Evolutionary conservation across 2,888 invertebrate genomes (phyloP).

Genomic region (Drosophila barbarae): DNA sequence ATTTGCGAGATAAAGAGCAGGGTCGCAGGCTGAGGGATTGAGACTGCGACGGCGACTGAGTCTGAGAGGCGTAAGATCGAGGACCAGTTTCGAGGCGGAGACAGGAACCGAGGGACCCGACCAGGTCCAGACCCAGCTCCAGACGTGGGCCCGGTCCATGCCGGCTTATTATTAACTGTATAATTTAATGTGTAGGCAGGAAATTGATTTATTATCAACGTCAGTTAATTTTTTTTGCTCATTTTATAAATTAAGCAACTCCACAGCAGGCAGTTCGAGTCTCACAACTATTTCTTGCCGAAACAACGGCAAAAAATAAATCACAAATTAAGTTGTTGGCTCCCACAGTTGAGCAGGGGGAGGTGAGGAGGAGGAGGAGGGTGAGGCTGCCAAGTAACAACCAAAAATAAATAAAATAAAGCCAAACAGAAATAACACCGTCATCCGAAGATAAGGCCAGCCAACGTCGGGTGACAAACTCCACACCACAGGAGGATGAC

Average conservation of each 20-base stretch:
- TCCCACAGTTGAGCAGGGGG: conserved; percentile 68
- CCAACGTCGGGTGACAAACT: conserved; percentile 45
- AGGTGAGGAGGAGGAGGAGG: conserved; percentile 41
- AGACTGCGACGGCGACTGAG: conserved; percentile 4
- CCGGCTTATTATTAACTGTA: conserved; percentile 72
- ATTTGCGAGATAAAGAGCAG: conserved; percentile 64
- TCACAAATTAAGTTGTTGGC: conserved; percentile 74
- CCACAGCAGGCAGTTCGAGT: conserved; percentile 52
- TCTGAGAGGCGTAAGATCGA: conserved; percentile 11
- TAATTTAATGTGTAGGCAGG: conserved; percentile 73
- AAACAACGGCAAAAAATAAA: conserved; percentile 52
- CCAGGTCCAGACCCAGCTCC: conserved; percentile 11
- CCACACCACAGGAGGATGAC: conserved; percentile 47
- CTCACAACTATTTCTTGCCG: conserved; percentile 42
- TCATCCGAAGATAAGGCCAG: conserved; percentile 61
- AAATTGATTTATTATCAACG: conserved; percentile 74
- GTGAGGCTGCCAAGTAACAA: conserved; percentile 28
- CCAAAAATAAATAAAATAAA: conserved; percentile 35
- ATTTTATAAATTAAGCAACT: conserved; percentile 63
- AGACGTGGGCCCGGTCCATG: conserved; percentile 42
- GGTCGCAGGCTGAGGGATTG: conserved; percentile 37
- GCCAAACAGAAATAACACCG: conserved; percentile 45
- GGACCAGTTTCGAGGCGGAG: conserved; percentile 21
- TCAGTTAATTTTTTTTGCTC: conserved; percentile 63
- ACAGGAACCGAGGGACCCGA: conserved; percentile 11